These are phyloP conservation scores for Halictus ligatus DNA, from an alignment of 2,888 invertebrate species.

Conservation along the genomic window DNA sequence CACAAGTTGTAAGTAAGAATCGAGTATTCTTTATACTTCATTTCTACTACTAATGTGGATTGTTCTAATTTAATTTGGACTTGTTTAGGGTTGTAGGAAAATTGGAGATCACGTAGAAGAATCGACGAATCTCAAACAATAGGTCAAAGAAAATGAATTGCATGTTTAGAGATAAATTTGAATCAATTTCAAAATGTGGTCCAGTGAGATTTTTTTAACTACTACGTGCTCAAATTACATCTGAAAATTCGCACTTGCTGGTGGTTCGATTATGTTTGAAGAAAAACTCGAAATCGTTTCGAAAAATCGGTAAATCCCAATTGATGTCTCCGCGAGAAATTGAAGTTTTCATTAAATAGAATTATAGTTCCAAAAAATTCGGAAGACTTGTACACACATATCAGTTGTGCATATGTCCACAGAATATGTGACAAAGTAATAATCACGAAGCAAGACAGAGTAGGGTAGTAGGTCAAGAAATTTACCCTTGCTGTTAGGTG, in stretches of 20 bases:
- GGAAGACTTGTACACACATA: background rate
- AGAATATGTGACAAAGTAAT: background rate
- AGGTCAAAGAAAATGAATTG: no score
- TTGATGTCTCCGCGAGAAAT: background rate
- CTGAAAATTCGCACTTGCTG: background rate
- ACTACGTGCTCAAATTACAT: background rate
- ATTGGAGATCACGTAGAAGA: background rate
- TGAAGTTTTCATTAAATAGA: background rate
- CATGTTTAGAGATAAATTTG: background rate
- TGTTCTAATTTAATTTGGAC: background rate
- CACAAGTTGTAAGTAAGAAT: background rate
- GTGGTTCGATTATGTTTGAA: background rate
- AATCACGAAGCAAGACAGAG: background rate
- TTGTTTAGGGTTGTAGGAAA: background rate
- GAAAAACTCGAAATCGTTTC: background rate
- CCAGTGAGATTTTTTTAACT: background rate
- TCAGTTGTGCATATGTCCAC: background rate
- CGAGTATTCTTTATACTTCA: background rate
- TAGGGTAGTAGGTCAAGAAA: conserved; percentile 9
- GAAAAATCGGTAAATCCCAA: background rate
- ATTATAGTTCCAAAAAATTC: background rate
- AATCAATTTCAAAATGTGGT: background rate
- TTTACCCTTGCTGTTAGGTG: background rate
- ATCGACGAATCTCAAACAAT: no score
- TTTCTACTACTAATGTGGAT: background rate